These are phyloP conservation scores for Brachypterus glaber DNA, from an alignment of 2,888 invertebrate species.

Conservation along the genomic window DNA sequence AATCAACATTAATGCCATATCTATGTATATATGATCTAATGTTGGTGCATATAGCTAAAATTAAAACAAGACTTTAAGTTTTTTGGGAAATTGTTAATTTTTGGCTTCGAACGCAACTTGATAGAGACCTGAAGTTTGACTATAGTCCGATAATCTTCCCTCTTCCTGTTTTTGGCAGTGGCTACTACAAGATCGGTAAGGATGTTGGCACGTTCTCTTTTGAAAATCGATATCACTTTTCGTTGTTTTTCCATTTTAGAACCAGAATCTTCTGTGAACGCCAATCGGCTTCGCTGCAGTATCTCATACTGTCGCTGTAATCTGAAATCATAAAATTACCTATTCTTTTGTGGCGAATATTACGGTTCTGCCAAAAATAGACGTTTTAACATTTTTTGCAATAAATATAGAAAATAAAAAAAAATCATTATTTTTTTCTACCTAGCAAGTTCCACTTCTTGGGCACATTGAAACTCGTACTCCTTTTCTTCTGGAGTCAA, in stretches of 20 bases:
- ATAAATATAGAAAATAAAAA: no score
- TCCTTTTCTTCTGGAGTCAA: background rate
- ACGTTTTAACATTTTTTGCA: no score
- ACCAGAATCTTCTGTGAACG: slow-evolving; percentile 49
- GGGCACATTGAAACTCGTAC: background rate
- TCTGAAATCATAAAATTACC: background rate
- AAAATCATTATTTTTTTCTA: slow-evolving; percentile 1
- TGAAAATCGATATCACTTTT: slow-evolving; percentile 51
- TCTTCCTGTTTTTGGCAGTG: slow-evolving; percentile 47
- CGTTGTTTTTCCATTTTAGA: slow-evolving; percentile 53
- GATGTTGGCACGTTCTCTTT: slow-evolving; percentile 54
- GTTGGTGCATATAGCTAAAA: no score
- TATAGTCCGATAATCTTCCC: slow-evolving; percentile 46
- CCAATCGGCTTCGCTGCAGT: slow-evolving; percentile 66
- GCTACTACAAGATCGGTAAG: slow-evolving; percentile 52
- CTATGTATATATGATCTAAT: no score
- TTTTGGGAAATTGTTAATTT: no score
- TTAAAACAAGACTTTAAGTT: no score
- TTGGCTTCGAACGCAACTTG: no score
- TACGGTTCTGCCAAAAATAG: no score
- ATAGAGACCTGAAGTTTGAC: slow-evolving; percentile 48
- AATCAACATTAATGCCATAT: no score
- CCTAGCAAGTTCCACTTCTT: background rate
- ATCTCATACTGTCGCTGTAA: slow-evolving; percentile 50
- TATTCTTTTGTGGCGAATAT: no score